These are phyloP conservation scores for Ophiodon elongatus DNA, from an alignment of 2,113 vertebrate genomes.

Conservation along the genomic window DNA sequence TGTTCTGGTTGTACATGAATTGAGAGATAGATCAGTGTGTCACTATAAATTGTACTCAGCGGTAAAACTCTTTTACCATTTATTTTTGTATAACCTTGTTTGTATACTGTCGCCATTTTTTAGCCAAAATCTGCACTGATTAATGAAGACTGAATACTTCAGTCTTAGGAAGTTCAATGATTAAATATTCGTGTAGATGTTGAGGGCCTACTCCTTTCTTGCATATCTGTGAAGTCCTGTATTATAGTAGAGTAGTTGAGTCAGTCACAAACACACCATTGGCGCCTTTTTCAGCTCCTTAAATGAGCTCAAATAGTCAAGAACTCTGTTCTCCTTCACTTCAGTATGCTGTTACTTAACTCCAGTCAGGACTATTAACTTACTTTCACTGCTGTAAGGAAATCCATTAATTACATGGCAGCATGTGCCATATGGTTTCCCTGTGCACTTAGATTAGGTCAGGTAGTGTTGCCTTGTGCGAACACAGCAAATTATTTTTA, in stretches of 20 bases:
- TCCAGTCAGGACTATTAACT: not conserved
- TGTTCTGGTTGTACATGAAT: conserved; percentile 1
- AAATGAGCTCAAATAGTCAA: not conserved
- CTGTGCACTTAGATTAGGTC: conserved; percentile 10
- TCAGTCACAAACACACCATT: not conserved
- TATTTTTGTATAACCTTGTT: not conserved
- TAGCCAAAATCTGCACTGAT: not conserved
- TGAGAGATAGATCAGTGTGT: not conserved
- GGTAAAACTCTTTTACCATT: conserved; percentile 1
- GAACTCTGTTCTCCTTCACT: not conserved
- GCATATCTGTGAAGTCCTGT: not conserved
- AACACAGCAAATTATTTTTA: not conserved
- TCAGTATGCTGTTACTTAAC: not conserved
- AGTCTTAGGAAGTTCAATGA: not conserved
- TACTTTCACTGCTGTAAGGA: not conserved
- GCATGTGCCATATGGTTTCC: not conserved
- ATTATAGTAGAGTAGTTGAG: not conserved
- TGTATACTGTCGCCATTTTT: not conserved
- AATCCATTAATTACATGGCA: not conserved
- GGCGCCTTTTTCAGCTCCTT: not conserved
- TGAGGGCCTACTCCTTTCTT: not conserved
- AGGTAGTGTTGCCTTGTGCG: not conserved
- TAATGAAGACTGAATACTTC: not conserved
- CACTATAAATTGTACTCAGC: conserved; percentile 1
- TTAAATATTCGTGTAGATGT: not conserved